Percentiles rank a stretch among this genome's conserved stretches.
Evolutionary conservation across 1,140 invertebrate genomes (phyloP).

Genomic region (Nomia melanderi): DNA sequence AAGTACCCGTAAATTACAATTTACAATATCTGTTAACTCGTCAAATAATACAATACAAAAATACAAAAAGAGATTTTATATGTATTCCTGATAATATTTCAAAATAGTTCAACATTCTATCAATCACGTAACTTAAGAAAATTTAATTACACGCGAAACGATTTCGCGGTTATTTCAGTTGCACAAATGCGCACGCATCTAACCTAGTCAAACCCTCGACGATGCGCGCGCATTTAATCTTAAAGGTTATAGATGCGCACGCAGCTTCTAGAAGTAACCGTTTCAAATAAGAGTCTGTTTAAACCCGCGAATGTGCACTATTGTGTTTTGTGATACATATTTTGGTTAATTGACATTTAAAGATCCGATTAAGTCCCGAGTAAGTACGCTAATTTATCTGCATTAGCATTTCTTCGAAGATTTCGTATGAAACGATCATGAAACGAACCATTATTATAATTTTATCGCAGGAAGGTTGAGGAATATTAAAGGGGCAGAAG

Average conservation of each 20-base stretch:
- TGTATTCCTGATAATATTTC: not conserved
- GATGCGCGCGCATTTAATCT: slow-evolving; percentile 3
- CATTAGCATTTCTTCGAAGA: no score
- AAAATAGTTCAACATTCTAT: not conserved
- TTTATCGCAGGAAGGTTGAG: slow-evolving; percentile 44
- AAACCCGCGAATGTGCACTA: not conserved
- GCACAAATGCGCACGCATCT: not conserved
- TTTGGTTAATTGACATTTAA: not conserved
- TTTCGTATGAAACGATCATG: not conserved
- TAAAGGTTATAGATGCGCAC: not conserved
- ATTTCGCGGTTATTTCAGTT: not conserved
- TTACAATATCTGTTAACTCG: no score
- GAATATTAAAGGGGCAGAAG: slow-evolving; percentile 17
- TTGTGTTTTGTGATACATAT: not conserved
- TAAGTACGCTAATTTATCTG: no score
- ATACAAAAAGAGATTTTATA: no score
- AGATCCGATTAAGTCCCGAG: not conserved
- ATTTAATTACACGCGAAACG: not conserved
- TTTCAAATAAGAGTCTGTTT: not conserved
- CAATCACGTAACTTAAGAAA: not conserved
- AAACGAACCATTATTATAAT: not conserved
- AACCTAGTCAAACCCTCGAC: not conserved
- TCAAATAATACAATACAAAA: no score
- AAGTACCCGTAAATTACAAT: no score
- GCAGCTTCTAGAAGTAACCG: not conserved